Base-by-base conservation (phyloP, 2,113 vertebrate genomes). In the Cyprinodon variegatus region DNA sequence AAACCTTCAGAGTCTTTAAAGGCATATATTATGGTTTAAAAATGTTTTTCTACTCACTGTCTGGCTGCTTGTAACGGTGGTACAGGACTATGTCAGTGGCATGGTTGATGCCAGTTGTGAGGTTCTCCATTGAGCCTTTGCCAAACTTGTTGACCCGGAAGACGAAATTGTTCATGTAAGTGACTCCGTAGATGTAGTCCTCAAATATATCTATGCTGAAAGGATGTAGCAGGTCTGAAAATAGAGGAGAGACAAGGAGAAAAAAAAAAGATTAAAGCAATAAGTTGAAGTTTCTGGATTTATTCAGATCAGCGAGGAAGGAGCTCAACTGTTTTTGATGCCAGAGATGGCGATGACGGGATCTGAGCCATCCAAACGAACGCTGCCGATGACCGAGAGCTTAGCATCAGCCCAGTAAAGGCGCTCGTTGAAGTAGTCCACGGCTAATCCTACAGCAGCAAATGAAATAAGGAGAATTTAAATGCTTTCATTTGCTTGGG, bases 181-280 rank as follows among this genome's bases (percentile, higher is more conserved):
- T 98, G 89, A 99, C 97, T 0, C 98, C 98, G 0, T 99, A 99
- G 86, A 99, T 97, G 90, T 97, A 97, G 84, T 99, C 97, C 89
- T 99, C 98, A 62, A 99, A 99, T 85, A 99, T 95, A 65, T 99
- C 98, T 0, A 99, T 99, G 94, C 97, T 98, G 93, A 98, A 99
- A 0, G 98, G 98, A 79, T 98, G 96, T 77, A 96, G 96, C 8
- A 99, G 94, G 59, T 97, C 97, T 99, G 87, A 3, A 65, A 65
- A 59, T 11, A 8, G 40, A 29, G 15, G 40, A 12, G 61, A 57
- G 1, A 45, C 5, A 53, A 14, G 15, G 9, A 37, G 50, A 11
- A 20, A 9, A 9, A 29, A 2, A 48, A 70, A 29, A 62, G n/a
- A 4, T 0, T 0, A 22, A 39, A 2, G 36, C 0, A 39, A 68